Conservation (phyloP, 2,888 invertebrate genomes). For the Cylloceria caligata region DNA sequence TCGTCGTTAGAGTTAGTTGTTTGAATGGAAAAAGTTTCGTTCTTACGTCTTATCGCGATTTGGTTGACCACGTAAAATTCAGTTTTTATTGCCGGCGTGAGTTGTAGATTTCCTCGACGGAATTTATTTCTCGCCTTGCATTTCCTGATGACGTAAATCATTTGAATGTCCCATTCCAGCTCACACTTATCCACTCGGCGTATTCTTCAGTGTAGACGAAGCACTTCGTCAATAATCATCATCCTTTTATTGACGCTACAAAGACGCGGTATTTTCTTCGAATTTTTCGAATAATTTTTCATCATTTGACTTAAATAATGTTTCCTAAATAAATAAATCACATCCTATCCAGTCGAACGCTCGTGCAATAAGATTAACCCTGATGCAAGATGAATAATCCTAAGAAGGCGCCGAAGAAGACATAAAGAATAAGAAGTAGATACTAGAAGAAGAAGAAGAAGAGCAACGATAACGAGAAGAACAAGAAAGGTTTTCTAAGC, state of each 20-base stretch:
- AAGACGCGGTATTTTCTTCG: neutral
- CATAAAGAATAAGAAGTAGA: constrained; percentile 48
- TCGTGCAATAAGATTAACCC: constrained; percentile 25
- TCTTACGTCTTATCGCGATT: neutral
- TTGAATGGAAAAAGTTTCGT: neutral
- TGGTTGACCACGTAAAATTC: neutral
- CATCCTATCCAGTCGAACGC: constrained; percentile 31
- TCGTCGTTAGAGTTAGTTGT: neutral
- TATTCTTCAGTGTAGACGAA: neutral
- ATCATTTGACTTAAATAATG: neutral
- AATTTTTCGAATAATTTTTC: neutral
- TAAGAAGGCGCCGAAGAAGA: constrained; percentile 61
- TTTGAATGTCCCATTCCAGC: neutral
- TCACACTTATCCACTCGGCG: too few species aligned
- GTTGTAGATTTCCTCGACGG: neutral
- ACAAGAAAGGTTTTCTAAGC: constrained; percentile 19
- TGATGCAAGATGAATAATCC: constrained; percentile 63
- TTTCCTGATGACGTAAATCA: neutral
- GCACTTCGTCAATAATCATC: neutral
- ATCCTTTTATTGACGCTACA: neutral
- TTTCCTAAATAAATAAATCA: neutral
- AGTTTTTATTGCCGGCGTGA: neutral
- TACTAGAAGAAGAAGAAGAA: constrained; percentile 46
- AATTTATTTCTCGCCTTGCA: neutral
- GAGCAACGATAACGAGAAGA: constrained; percentile 45